Evolutionary conservation across 2,797 vertebrate species (phyloP).

Genomic region (Microtus agrestis): DNA sequence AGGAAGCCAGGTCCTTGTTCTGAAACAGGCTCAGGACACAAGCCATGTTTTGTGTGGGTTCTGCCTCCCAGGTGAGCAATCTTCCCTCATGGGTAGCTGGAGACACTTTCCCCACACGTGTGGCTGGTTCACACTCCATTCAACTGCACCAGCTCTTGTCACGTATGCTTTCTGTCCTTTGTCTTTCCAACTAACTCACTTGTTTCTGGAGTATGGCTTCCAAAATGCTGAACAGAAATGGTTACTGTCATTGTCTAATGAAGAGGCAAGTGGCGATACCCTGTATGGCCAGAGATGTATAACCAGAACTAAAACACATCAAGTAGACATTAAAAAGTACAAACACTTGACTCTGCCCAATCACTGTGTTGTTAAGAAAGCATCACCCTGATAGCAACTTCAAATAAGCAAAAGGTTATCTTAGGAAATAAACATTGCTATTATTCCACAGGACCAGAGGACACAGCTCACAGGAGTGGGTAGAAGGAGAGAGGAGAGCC

Average conservation of each 20-base stretch:
- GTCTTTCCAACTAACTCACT: background rate
- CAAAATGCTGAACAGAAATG: background rate
- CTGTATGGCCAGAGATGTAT: background rate
- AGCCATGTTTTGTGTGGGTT: background rate
- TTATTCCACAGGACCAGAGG: background rate
- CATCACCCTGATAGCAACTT: background rate
- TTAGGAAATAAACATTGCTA: background rate
- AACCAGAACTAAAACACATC: slow-evolving; percentile 11
- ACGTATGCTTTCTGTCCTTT: background rate
- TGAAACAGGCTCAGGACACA: background rate
- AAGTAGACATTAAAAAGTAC: background rate
- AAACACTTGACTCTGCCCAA: background rate
- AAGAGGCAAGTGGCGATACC: background rate
- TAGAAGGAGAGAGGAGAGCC: background rate
- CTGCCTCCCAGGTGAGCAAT: background rate
- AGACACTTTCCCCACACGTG: background rate
- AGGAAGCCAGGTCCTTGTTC: background rate
- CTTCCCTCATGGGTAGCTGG: background rate
- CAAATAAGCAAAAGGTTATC: background rate
- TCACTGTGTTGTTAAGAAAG: background rate
- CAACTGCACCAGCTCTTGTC: background rate
- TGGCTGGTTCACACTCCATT: background rate
- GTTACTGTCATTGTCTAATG: background rate
- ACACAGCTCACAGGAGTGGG: background rate
- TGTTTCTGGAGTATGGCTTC: background rate